Evolutionary conservation across 92 coral and sea anemone genomes (phyloP).

Genomic region (Palythoa caribaeorum): DNA sequence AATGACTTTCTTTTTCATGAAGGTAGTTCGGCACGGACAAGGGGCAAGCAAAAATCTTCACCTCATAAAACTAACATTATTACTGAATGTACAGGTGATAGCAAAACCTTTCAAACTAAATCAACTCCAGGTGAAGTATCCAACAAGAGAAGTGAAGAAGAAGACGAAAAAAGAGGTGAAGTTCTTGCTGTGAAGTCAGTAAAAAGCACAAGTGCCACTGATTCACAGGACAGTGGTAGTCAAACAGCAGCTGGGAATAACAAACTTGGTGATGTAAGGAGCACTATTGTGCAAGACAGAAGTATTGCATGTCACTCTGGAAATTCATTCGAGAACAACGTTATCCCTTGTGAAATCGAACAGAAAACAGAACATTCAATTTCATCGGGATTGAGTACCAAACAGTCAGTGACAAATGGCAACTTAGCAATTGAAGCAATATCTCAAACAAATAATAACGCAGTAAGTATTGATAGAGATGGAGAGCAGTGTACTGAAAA

Average conservation of each 20-base stretch:
- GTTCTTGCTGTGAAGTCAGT: neutral
- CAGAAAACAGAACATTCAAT: neutral
- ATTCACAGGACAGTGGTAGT: neutral
- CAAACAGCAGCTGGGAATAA: neutral
- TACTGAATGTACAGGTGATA: neutral
- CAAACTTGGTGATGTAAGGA: neutral
- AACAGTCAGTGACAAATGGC: constrained; percentile 2
- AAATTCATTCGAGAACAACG: neutral
- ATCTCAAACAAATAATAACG: neutral
- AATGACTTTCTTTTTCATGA: neutral
- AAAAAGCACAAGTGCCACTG: neutral
- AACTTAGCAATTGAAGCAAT: neutral
- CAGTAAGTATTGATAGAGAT: neutral
- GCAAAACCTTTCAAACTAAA: neutral
- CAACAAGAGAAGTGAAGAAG: neutral
- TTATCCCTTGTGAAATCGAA: neutral
- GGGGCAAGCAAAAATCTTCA: neutral
- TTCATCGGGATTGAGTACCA: neutral
- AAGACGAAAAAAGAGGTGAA: neutral
- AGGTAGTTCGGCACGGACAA: constrained; percentile 31
- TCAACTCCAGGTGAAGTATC: neutral
- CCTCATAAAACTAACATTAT: neutral
- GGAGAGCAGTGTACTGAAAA: neutral
- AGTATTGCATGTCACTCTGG: neutral
- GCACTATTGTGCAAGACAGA: neutral